phyloP scores from a whole-genome alignment of 2,113 vertebrate genomes.

The Monopterus albus region DNA sequence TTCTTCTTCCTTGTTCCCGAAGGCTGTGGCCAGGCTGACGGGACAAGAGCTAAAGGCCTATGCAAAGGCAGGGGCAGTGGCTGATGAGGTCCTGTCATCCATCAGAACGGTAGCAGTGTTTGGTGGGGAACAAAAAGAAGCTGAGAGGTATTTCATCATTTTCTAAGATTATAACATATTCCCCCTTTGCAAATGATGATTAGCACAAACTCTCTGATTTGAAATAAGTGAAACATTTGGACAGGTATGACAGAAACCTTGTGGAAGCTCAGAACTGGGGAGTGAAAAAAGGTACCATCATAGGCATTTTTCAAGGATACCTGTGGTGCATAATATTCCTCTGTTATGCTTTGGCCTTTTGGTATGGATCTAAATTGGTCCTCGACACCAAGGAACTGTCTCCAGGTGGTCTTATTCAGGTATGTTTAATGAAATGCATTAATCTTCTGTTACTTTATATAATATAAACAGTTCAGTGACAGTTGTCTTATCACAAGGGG shows the following conservation, averaged over 20 bases:
- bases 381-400: conserved; percentile 81
- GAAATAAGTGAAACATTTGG: neutral
- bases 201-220: neutral
- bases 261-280: conserved; percentile 81
- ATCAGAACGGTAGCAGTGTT: conserved; percentile 84
- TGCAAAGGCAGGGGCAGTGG: conserved; percentile 83
- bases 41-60: conserved; percentile 80
- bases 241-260: conserved; percentile 82
- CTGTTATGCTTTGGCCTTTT: conserved; percentile 82
- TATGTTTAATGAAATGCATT: conserved; percentile 32
- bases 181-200: neutral
- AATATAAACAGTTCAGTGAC: neutral
- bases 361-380: conserved; percentile 83
- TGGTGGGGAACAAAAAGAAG: conserved; percentile 82
- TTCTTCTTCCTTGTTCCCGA: neutral
- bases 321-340: conserved; percentile 84
- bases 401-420: conserved; percentile 82
- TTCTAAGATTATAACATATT: neutral
- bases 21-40: conserved; percentile 79
- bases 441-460: neutral
- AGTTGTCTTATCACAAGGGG: neutral
- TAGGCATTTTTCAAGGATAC: conserved; percentile 82
- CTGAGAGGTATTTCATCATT: conserved; percentile 69
- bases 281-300: conserved; percentile 78
- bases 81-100: conserved; percentile 82